phyloP scores from a whole-genome alignment of 2,888 invertebrate species.

The Shargacucullia verbasci region DNA sequence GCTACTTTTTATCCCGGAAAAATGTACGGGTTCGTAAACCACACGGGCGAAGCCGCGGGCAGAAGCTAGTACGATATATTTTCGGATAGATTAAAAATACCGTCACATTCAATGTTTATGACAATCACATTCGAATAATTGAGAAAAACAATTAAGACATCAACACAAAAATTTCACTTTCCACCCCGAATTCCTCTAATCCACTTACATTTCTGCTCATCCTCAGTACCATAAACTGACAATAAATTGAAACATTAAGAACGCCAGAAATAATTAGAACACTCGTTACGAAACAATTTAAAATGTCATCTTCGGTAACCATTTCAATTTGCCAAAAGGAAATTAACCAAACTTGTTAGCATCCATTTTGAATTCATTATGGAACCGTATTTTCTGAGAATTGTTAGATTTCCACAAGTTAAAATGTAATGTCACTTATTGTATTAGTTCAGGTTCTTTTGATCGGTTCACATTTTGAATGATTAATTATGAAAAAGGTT shows the following conservation, averaged over 20 bases:
- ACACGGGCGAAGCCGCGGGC: too few relatives aligned
- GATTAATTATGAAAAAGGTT: slow-evolving; percentile 5
- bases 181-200: slow-evolving; percentile 8
- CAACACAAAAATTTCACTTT: not conserved
- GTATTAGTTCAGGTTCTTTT: slow-evolving; percentile 31
- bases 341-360: slow-evolving; percentile 53
- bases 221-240: slow-evolving; percentile 41
- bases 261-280: slow-evolving; percentile 56
- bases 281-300: slow-evolving; percentile 60
- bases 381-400: slow-evolving; percentile 40
- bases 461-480: slow-evolving; percentile 19
- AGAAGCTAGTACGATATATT: too few relatives aligned
- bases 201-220: slow-evolving; percentile 9
- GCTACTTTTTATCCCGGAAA: too few relatives aligned
- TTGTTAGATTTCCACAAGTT: slow-evolving; percentile 27
- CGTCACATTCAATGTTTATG: too few relatives aligned
- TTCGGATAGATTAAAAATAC: too few relatives aligned
- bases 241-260: slow-evolving; percentile 42
- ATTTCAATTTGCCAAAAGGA: slow-evolving; percentile 62
- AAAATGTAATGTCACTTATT: slow-evolving; percentile 28
- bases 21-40: too few relatives aligned
- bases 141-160: slow-evolving; percentile 2
- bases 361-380: slow-evolving; percentile 53
- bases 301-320: slow-evolving; percentile 60
- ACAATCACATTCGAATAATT: too few relatives aligned